Evolutionary conservation across 1,140 invertebrate genomes (phyloP), one percentile per base, ranked within the genome.

Genomic region (Drosophila lowei): DNA sequence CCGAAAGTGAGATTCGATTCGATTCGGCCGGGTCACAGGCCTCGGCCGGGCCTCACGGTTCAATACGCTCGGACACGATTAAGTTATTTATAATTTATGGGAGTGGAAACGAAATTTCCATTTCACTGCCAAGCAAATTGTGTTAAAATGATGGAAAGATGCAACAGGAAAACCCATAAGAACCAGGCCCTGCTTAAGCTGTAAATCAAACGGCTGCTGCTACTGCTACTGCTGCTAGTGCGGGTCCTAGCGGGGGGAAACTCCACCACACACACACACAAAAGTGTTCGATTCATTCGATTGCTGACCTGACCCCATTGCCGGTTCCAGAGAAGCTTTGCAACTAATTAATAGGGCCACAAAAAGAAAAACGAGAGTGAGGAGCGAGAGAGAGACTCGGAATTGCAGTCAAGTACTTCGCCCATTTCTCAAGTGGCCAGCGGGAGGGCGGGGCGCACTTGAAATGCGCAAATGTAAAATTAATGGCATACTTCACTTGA

Each of bases 11-110:
- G 44, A 42, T 64, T 61, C 6, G 9, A 30, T 11, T 18, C 18
- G 18, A 18, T 18, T 18, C 18, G 18, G 6, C 3, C 43, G 13
- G 23, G 44, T 48, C 30, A 34, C 23, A 15, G 30, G 30, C 21
- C 44, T 28, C 34, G 23, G 9, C 34, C 15, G 15, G 49, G 42
- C 38, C 53, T 53, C 38, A 78, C 79, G 66, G 73, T 77, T 85
- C 73, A 85, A 85, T 77, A 80, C 74, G 64, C 73, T 79, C 68
- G 77, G 73, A 77, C 79, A 79, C 73, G 79, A 81, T 75, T 84
- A 81, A 79, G 62, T 77, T 80, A 80, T 85, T 85, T 85, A 79
- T 85, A 85, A 85, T 85, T 85, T 85, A 85, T 85, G 77, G 62
- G 62, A 49, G 43, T 43, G n/a, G 23, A 75, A 74, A 28, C 30